phyloP scores from a whole-genome alignment of 2,888 invertebrate genomes.

The Leucophenga montana region DNA sequence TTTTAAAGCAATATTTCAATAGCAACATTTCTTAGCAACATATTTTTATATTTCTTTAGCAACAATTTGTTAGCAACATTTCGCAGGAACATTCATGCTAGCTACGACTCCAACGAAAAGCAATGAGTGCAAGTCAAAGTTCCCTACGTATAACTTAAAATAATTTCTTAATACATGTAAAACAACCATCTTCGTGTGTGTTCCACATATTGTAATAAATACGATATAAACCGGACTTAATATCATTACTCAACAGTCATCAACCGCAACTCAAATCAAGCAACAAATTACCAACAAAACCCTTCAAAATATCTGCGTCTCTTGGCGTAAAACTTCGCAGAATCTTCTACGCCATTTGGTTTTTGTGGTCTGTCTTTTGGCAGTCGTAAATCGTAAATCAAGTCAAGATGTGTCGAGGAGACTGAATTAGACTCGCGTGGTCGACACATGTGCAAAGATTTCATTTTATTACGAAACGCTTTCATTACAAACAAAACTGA shows the following conservation, averaged over 20 bases:
- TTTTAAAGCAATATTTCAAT: too few species aligned
- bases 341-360: neutral
- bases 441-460: constrained; percentile 13
- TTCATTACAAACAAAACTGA: neutral
- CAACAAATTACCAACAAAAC: neutral
- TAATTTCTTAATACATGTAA: too few species aligned
- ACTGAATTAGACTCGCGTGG: neutral
- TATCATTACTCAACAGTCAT: neutral
- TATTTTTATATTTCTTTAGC: too few species aligned
- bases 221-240: too few species aligned
- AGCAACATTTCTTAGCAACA: too few species aligned
- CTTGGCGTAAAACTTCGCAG: neutral
- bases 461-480: constrained; percentile 1
- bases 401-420: neutral
- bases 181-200: too few species aligned
- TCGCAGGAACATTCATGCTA: too few species aligned
- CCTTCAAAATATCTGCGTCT: neutral
- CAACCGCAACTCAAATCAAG: neutral
- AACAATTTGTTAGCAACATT: too few species aligned
- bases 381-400: constrained; percentile 13
- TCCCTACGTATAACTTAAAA: too few species aligned
- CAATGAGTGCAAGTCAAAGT: too few species aligned
- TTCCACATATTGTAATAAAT: too few species aligned
- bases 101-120: too few species aligned
- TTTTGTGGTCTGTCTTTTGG: neutral